Conservation (phyloP, 2,888 invertebrate species). For the Halocaridina rubra region DNA sequence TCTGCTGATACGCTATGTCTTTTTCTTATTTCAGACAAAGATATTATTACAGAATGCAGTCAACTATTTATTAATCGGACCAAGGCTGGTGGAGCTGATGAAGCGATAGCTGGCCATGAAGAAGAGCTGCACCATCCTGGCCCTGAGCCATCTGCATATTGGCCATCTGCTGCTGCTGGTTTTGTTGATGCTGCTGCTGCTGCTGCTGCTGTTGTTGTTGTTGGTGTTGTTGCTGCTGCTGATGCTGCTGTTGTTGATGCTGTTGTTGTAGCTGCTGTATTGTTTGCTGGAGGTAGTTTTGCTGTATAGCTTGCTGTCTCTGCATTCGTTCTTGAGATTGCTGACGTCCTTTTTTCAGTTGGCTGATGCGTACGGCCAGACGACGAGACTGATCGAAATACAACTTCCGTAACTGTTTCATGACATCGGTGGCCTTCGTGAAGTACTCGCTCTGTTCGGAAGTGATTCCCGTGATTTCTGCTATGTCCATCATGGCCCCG, state of each 20-base stretch:
- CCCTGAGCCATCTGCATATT: constrained; percentile 49
- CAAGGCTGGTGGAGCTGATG: constrained; percentile 63
- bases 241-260: constrained; percentile 48
- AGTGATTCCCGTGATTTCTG: constrained; percentile 52
- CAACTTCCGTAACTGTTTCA: constrained; percentile 62
- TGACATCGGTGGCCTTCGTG: constrained; percentile 61
- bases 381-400: constrained; percentile 63
- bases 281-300: constrained; percentile 62
- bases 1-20: no score
- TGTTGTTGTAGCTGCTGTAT: constrained; percentile 60
- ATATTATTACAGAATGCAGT: background rate
- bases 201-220: constrained; percentile 46
- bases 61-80: constrained; percentile 55
- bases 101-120: constrained; percentile 60
- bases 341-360: constrained; percentile 62
- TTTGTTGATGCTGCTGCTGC: constrained; percentile 48
- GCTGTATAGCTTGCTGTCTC: constrained; percentile 60
- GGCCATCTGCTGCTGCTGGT: constrained; percentile 55
- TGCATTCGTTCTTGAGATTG: constrained; percentile 63
- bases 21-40: no score
- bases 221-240: constrained; percentile 48
- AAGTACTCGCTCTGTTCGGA: constrained; percentile 48
- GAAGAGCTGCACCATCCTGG: constrained; percentile 55
- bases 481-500: constrained; percentile 19
- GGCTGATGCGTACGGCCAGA: constrained; percentile 62